A percentile compares a stretch with the other conserved stretches of the same genome.
phyloP scores from a whole-genome alignment of 2,797 vertebrate genomes.

The Sarcoramphus papa region DNA sequence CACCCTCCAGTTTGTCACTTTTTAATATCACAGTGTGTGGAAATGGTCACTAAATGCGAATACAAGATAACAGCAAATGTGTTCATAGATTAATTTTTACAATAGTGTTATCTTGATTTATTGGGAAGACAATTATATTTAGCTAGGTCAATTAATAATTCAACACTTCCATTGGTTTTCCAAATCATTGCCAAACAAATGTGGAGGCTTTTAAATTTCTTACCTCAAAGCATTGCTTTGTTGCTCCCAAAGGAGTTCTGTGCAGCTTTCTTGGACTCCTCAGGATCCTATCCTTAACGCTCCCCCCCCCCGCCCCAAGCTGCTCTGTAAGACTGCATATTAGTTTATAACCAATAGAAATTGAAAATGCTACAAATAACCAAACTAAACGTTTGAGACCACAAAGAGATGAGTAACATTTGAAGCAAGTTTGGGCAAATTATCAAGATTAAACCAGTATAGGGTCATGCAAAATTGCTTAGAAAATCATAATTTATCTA shows the following conservation, averaged over 20 bases:
- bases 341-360: background rate
- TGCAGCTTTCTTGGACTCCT: background rate
- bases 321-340: background rate
- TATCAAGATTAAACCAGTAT: background rate
- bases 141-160: conserved; percentile 57
- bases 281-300: background rate
- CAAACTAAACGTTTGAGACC: background rate
- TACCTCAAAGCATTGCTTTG: background rate
- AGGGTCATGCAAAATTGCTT: background rate
- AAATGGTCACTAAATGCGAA: conserved; percentile 17
- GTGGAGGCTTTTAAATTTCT: background rate
- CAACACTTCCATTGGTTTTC: conserved; percentile 43
- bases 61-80: background rate
- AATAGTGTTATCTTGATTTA: conserved; percentile 38
- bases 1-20: background rate
- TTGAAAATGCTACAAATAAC: background rate
- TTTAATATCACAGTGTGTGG: background rate
- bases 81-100: background rate
- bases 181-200: conserved; percentile 41
- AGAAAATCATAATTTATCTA: background rate
- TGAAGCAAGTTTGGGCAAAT: background rate
- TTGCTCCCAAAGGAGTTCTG: background rate
- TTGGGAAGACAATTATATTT: conserved; percentile 54
- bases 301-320: background rate
- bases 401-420: background rate